phyloP scores from a whole-genome alignment of 2,113 vertebrate genomes.

The Bagarius yarrelli region DNA sequence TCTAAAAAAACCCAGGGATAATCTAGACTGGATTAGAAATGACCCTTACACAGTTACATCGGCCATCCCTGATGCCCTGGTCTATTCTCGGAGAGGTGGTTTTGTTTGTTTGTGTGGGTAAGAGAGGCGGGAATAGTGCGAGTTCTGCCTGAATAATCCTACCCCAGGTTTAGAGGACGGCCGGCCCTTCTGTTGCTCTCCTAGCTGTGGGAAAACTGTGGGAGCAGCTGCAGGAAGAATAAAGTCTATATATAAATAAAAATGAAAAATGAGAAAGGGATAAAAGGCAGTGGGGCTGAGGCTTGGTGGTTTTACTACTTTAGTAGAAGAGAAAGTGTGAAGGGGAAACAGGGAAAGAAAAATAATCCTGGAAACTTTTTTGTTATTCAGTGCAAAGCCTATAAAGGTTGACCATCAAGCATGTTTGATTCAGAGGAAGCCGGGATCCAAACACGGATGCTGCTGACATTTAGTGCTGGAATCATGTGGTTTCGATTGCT shows the following conservation, averaged over 20 bases:
- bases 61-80: conserved; percentile 14
- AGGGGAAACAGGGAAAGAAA: background rate
- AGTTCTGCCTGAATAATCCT: conserved; percentile 13
- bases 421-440: background rate
- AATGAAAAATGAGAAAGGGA: conserved; percentile 51
- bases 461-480: conserved; percentile 6
- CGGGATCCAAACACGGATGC: conserved; percentile 1
- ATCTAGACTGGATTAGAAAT: background rate
- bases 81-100: conserved; percentile 33
- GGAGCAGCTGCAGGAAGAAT: conserved; percentile 39
- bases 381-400: conserved; percentile 10
- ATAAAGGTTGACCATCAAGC: background rate
- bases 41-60: conserved; percentile 8
- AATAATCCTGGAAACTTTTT: conserved; percentile 31
- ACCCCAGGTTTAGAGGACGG: conserved; percentile 15
- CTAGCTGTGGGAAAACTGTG: conserved; percentile 52
- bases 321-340: conserved; percentile 16
- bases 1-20: background rate
- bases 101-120: conserved; percentile 29
- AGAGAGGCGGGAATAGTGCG: background rate
- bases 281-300: conserved; percentile 33
- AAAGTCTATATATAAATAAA: conserved; percentile 56
- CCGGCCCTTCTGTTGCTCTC: conserved; percentile 16
- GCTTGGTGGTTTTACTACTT: conserved; percentile 26
- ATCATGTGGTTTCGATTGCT: conserved; percentile 11